Evolutionary conservation across 1,140 invertebrate species (phyloP), one percentile per base, ranked within the genome.

Genomic region (Drosophila cardini): DNA sequence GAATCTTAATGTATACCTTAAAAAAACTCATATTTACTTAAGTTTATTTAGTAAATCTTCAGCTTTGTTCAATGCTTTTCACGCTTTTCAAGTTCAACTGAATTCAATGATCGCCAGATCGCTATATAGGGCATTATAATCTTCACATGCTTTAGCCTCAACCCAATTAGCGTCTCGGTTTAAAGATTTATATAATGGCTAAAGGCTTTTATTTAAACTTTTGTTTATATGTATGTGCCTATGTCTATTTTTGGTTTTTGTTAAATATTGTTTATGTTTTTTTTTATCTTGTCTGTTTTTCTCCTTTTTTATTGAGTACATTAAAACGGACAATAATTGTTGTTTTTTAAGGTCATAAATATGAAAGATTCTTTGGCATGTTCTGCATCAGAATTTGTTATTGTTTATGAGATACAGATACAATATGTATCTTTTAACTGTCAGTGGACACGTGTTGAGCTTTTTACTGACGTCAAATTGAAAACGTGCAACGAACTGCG

Each of bases 381-480:
- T 57, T 26, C 13, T 50, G 10, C n/a, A 72, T 64, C 42, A 57
- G 36, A 72, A 62, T 40, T 48, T 26, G 21, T 26, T 26, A 5
- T 26, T 53, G 50, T 53, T 32, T 53, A 53, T 13, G 11, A 15
- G 8, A 32, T 52, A 50, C 26, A 18, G 18, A 10, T 11, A n/a
- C 11, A 10, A 26, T 26, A 2, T 48, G 21, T 34, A 16, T 42
- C 5, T 32, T 13, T 34, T 15, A 5, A 11, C 4, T 9, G 8
- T 5, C 26, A 11, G 26, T 30, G 26, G 15, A 52, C 65, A 68
- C 55, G 65, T 60, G 65, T 42, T 43, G 18, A 26, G 5, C 18
- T 4, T 15, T 50, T 42, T 52, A 15, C 21, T 73, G 71, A 73
- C 71, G 64, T 68, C 48, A 73, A 73, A 61, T 61, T 16, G 63